phyloP scores from a whole-genome alignment of 2,113 vertebrate species.

The Perccottus glenii region DNA sequence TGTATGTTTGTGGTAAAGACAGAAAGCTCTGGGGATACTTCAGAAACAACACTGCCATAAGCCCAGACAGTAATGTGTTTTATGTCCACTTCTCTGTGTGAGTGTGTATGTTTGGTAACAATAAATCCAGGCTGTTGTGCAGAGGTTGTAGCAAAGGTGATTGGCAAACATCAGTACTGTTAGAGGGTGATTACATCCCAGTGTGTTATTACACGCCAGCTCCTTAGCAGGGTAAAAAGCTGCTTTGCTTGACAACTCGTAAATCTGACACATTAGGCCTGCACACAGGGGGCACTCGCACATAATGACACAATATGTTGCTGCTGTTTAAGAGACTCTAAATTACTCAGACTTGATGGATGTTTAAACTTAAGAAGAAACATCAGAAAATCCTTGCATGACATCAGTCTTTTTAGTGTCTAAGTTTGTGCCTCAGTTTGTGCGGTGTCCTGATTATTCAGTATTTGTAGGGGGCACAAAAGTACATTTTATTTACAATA shows the following conservation, averaged over 20 bases:
- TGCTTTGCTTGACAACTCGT: constrained; percentile 36
- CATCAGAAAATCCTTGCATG: neutral
- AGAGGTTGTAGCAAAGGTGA: constrained; percentile 45
- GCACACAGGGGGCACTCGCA: constrained; percentile 16
- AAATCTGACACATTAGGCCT: constrained; percentile 62
- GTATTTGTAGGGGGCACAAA: constrained; percentile 3
- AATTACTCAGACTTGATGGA: constrained; percentile 23
- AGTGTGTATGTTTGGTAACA: constrained; percentile 25
- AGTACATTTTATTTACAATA: constrained; percentile 11
- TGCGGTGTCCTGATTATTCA: no score
- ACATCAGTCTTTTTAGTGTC: constrained; percentile 26
- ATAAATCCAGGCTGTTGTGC: constrained; percentile 45
- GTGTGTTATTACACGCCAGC: constrained; percentile 57
- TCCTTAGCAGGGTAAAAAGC: constrained; percentile 46
- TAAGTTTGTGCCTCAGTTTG: constrained; percentile 33
- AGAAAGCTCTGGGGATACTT: constrained; percentile 14
- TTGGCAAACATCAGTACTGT: constrained; percentile 56
- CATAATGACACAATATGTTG: constrained; percentile 38
- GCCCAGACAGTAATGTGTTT: constrained; percentile 28
- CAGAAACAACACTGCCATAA: constrained; percentile 27
- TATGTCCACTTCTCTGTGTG: constrained; percentile 17
- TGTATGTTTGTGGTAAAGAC: constrained; percentile 19
- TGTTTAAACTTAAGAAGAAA: constrained; percentile 29
- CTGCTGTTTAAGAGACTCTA: constrained; percentile 15
- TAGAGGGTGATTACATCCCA: constrained; percentile 62